Conservation (phyloP, 1,140 invertebrate species). For the Lordiphosa stackelbergi region DNA sequence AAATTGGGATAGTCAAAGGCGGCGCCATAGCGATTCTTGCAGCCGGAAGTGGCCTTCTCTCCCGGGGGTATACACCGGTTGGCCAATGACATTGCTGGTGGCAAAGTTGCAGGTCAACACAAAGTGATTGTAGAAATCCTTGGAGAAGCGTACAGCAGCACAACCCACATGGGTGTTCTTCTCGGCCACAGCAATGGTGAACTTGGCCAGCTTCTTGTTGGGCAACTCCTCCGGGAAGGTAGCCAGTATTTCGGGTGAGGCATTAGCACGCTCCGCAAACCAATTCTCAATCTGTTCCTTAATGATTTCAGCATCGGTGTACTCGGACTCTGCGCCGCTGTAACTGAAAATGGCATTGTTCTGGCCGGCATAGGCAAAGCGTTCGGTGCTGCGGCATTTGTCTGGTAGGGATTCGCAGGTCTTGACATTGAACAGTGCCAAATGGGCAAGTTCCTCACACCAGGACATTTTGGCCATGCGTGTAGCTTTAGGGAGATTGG, state of each 20-base stretch:
- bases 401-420: slow-evolving; percentile 56
- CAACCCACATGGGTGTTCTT: slow-evolving; percentile 55
- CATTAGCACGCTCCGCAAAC: slow-evolving; percentile 46
- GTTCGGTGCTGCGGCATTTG: slow-evolving; percentile 64
- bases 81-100: slow-evolving; percentile 46
- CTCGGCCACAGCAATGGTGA: slow-evolving; percentile 49
- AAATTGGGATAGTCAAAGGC: slow-evolving; percentile 45
- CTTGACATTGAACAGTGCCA: slow-evolving; percentile 46
- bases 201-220: slow-evolving; percentile 51
- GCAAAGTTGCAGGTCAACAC: slow-evolving; percentile 53
- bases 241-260: slow-evolving; percentile 42
- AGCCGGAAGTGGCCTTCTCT: slow-evolving; percentile 41
- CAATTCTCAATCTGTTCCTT: slow-evolving; percentile 64
- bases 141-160: slow-evolving; percentile 46
- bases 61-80: slow-evolving; percentile 50
- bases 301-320: slow-evolving; percentile 49
- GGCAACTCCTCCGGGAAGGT: slow-evolving; percentile 52
- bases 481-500: slow-evolving; percentile 41
- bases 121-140: slow-evolving; percentile 52
- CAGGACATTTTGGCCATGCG: slow-evolving; percentile 66
- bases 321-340: slow-evolving; percentile 44
- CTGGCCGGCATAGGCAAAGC: slow-evolving; percentile 63
- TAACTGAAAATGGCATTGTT: slow-evolving; percentile 62
- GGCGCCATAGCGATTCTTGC: slow-evolving; percentile 46
- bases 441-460: slow-evolving; percentile 53